Evolutionary conservation across 2,797 vertebrate species (phyloP).

Genomic region (Falco berigora): DNA sequence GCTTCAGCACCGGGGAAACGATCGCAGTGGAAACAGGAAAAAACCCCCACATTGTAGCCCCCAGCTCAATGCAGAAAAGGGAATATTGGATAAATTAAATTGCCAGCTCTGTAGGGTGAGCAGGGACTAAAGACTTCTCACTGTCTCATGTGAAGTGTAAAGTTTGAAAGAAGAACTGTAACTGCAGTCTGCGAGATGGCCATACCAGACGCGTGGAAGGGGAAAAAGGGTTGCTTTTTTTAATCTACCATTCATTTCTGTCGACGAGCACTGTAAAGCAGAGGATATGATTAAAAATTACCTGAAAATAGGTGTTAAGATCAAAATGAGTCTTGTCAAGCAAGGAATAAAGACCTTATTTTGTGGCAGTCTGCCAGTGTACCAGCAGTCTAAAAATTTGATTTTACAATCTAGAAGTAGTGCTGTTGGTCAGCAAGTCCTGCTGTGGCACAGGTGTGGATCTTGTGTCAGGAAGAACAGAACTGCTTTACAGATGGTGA

Average conservation of each 20-base stretch:
- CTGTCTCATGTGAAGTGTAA: background rate
- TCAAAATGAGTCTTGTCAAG: background rate
- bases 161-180: background rate
- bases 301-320: background rate
- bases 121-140: rapidly evolving
- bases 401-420: background rate
- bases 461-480: background rate
- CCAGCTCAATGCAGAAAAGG: background rate
- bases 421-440: background rate
- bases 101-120: too few relatives aligned
- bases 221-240: background rate
- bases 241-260: background rate
- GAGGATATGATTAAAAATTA: background rate
- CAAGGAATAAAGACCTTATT: background rate
- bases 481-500: background rate
- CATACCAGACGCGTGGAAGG: rapidly evolving
- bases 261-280: background rate
- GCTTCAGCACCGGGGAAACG: background rate
- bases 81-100: background rate
- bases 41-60: background rate
- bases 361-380: background rate
- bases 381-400: background rate
- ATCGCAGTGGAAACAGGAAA: rapidly evolving
- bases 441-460: background rate
- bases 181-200: too few relatives aligned